A percentile compares a stretch with the other conserved stretches of the same genome.
These are phyloP conservation scores for Rhagophthalmus giganteus DNA, from an alignment of 2,888 invertebrate species.

Conservation along the genomic window DNA sequence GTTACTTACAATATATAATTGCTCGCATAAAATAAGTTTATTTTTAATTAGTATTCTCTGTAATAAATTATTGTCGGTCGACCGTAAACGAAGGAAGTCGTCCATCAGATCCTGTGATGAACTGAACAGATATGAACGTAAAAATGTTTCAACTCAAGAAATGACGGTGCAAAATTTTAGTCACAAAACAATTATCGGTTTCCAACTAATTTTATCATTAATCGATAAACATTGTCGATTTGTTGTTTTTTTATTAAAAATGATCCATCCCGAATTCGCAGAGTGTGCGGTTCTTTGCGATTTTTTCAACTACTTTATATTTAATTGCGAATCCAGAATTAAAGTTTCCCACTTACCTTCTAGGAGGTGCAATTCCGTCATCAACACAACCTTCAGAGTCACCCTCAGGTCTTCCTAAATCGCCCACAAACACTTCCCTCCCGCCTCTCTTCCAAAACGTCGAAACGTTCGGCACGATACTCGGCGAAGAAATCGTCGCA, in stretches of 20 bases:
- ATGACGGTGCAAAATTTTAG: background rate
- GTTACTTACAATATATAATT: slow-evolving; percentile 30
- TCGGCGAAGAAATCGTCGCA: slow-evolving; percentile 83
- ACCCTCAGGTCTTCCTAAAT: slow-evolving; percentile 32
- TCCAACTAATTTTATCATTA: too few species aligned
- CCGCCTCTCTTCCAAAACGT: slow-evolving; percentile 67
- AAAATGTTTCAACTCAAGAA: background rate
- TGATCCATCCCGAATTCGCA: too few species aligned
- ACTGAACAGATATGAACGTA: slow-evolving; percentile 30
- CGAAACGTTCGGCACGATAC: slow-evolving; percentile 71
- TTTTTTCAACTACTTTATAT: too few species aligned
- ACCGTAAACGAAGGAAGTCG: slow-evolving; percentile 39
- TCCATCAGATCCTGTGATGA: slow-evolving; percentile 38
- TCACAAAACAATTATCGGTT: too few species aligned
- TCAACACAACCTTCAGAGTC: slow-evolving; percentile 35
- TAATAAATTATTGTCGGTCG: slow-evolving; percentile 36
- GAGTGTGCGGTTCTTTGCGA: too few species aligned
- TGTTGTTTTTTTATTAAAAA: too few species aligned
- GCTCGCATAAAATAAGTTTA: slow-evolving; percentile 41
- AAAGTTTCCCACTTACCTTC: slow-evolving; percentile 33
- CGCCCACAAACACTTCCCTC: slow-evolving; percentile 45
- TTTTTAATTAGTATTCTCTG: slow-evolving; percentile 36
- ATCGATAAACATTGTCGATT: background rate
- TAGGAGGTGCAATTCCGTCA: slow-evolving; percentile 44
- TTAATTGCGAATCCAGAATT: slow-evolving; percentile 12